Base-by-base conservation (phyloP, 2,113 vertebrate genomes). In the Cyphomyrus plagiostoma region DNA sequence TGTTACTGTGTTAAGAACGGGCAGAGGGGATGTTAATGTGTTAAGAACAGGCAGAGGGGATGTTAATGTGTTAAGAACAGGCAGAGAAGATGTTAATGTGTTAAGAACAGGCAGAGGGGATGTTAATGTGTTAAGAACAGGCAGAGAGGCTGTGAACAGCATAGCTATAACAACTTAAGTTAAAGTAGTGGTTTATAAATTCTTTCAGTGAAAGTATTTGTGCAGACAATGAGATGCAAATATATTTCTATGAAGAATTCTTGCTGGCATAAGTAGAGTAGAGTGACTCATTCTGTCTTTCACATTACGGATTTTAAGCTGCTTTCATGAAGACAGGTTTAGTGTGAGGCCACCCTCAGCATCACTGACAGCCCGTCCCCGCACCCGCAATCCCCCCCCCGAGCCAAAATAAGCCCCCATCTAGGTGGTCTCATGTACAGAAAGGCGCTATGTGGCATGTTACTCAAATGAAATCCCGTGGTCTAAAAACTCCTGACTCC, bases 11-110 rank as follows among this genome's bases (percentile, higher is more conserved):
- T 70, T 26, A 26, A 26, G 66, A 58, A 58, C n/a, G 30, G 66
- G 66, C 3, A 74, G 66, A 21, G 26, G 1, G 93, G 94, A 92
- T 94, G 93, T 92, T 23, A 89, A 82, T 91, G 91, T 92, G 89
- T 46, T 46, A 26, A 30, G 26, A 58, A 9, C 3, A 74, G 4
- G 66, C 30, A 74, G 26, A 30, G 26, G 0, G 23, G 19, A 87
- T 89, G 70, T 89, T 88, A 48, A 91, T 91, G 23, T 23, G 66
- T 53, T 80, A 46, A 92, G 17, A 89, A 91, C 80, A 83, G 94
- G 86, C 11, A 89, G 35, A 35, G 35, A 1, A 1, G 35, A 35
- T 35, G 35, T 35, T 35, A 35, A 1, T 35, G 35, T 35, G 35
- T 35, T 35, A 35, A 35, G 35, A 35, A 35, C 35, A 35, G 35